Percentiles rank a stretch among this genome's conserved stretches.
These are phyloP conservation scores for Phalacrocorax brasilianus DNA, from an alignment of 2,113 vertebrate genomes.

Conservation along the genomic window DNA sequence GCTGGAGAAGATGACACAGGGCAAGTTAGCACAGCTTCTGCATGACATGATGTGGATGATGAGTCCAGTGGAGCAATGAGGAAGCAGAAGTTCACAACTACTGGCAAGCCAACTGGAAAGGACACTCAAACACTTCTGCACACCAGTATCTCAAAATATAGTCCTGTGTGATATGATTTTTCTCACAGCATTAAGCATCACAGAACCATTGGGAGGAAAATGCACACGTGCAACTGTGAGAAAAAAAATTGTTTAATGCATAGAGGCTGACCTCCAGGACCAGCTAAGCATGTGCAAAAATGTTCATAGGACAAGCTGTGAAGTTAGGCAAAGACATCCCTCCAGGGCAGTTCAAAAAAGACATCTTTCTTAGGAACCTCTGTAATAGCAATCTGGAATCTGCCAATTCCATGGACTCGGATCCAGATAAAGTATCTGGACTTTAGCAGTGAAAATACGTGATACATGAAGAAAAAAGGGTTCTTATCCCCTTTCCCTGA, in stretches of 20 bases:
- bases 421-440: background rate
- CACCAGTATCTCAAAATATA: background rate
- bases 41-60: background rate
- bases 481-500: background rate
- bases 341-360: background rate
- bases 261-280: background rate
- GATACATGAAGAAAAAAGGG: background rate
- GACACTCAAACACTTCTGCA: background rate
- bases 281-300: background rate
- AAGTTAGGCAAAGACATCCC: background rate
- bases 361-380: background rate
- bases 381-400: background rate
- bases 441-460: background rate
- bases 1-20: background rate
- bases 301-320: background rate
- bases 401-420: background rate
- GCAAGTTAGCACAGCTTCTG: background rate
- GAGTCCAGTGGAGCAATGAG: background rate
- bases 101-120: background rate
- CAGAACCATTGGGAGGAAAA: background rate
- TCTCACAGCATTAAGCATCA: background rate
- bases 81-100: background rate
- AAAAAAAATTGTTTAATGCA: background rate
- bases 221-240: fast-evolving
- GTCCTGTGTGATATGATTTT: background rate